A percentile compares a stretch with the other conserved stretches of the same genome.
Conservation (phyloP, 2,113 vertebrate genomes). For the Tautogolabrus adspersus region DNA sequence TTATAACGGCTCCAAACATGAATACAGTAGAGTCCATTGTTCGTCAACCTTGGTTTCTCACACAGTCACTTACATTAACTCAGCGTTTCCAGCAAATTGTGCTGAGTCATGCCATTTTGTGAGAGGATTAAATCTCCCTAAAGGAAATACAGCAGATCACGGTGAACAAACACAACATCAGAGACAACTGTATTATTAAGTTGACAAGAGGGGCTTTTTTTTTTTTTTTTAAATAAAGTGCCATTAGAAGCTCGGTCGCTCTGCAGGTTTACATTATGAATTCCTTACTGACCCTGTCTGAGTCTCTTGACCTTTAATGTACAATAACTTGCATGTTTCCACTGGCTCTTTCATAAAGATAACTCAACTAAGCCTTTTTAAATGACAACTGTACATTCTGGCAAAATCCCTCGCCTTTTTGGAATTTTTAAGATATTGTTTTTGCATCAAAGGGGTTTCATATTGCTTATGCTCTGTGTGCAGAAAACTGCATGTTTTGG, state of each 20-base stretch:
- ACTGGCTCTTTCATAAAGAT: conserved; percentile 38
- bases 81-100: neutral
- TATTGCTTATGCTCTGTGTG: neutral
- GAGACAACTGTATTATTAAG: neutral
- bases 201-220: neutral
- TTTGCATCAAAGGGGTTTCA: conserved; percentile 25
- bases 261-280: conserved; percentile 53
- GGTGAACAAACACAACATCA: conserved; percentile 45
- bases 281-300: conserved; percentile 47
- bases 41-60: neutral
- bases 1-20: neutral
- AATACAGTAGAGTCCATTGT: conserved; percentile 18
- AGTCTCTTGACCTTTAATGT: conserved; percentile 19
- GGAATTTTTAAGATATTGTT: conserved; percentile 24
- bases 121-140: neutral
- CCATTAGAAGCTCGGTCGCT: neutral
- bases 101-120: conserved; percentile 17
- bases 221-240: conserved; percentile 27
- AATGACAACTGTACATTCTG: conserved; percentile 49
- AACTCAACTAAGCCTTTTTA: conserved; percentile 48
- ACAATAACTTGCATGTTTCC: conserved; percentile 46
- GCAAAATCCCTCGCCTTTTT: neutral
- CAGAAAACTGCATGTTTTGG: neutral
- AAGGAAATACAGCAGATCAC: neutral
- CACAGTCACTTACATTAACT: neutral